A percentile compares a stretch with the other conserved stretches of the same genome.
These are phyloP conservation scores for Zootermopsis nevadensis DNA, from an alignment of 2,888 invertebrate genomes.

Conservation along the genomic window DNA sequence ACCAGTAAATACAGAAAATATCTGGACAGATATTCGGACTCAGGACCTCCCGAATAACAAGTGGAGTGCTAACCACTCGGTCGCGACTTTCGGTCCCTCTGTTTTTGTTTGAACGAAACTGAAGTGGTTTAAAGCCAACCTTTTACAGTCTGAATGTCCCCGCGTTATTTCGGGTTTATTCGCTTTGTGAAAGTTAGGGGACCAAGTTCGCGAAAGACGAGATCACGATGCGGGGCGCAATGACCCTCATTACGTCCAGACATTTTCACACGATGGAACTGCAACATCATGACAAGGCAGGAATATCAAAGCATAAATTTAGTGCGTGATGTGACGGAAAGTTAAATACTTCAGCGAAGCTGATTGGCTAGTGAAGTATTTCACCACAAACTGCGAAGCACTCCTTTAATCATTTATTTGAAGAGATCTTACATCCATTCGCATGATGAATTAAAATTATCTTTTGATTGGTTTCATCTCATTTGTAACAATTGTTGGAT, in stretches of 20 bases:
- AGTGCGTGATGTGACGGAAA: constrained; percentile 12
- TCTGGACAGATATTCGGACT: no score
- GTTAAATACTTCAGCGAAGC: constrained; percentile 12
- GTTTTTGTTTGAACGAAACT: no score
- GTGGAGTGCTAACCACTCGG: no score
- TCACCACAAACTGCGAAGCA: neutral
- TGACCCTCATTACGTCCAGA: constrained; percentile 4
- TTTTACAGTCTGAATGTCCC: no score
- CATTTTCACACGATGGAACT: constrained; percentile 7
- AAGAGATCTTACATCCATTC: neutral
- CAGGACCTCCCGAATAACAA: no score
- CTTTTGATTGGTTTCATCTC: neutral
- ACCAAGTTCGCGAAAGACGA: neutral
- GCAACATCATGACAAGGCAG: constrained; percentile 10
- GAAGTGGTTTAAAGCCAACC: no score
- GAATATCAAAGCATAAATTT: constrained; percentile 6
- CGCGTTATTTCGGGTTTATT: neutral
- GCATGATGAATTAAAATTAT: neutral
- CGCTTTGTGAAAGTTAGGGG: neutral
- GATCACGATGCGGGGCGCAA: neutral
- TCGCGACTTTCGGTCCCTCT: no score
- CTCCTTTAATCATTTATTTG: neutral
- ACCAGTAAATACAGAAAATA: no score
- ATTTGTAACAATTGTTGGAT: constrained; percentile 6
- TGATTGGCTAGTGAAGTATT: neutral